Evolutionary conservation across 2,797 vertebrate genomes (phyloP).

Genomic region (Cirrhinus molitorella): DNA sequence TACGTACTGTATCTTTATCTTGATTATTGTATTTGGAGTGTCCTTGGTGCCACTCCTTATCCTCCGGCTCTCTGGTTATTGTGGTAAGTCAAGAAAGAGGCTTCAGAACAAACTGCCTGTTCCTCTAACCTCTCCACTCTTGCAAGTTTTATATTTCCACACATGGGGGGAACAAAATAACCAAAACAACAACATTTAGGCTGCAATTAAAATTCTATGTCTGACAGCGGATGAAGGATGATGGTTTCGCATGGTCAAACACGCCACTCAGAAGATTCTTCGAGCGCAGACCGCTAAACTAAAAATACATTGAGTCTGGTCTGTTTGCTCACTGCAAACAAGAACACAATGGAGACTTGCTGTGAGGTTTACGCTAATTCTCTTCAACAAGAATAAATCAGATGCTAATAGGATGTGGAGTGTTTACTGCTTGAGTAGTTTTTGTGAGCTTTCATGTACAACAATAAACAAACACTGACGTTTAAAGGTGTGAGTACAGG

Average conservation of each 20-base stretch:
- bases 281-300: conserved; percentile 34
- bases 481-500: conserved; percentile 12
- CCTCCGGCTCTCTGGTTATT: conserved; percentile 54
- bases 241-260: conserved; percentile 46
- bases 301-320: conserved; percentile 70
- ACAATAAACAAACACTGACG: neutral
- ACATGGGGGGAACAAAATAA: conserved; percentile 49
- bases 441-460: conserved; percentile 29
- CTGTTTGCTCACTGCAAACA: conserved; percentile 66
- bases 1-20: conserved; percentile 52
- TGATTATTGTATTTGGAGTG: conserved; percentile 62
- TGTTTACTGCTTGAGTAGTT: conserved; percentile 23
- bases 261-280: conserved; percentile 45
- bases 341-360: conserved; percentile 47
- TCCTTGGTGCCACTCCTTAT: conserved; percentile 44
- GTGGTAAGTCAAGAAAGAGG: conserved; percentile 52
- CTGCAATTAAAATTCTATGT: conserved; percentile 60
- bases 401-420: conserved; percentile 20
- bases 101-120: conserved; percentile 58
- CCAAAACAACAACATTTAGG: conserved; percentile 37
- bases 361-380: conserved; percentile 26
- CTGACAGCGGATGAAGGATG: conserved; percentile 54
- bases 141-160: conserved; percentile 60
- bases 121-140: conserved; percentile 39
- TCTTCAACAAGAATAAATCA: conserved; percentile 19